Conservation (phyloP, 2,888 invertebrate genomes). For the Phytoseiulus persimilis region DNA sequence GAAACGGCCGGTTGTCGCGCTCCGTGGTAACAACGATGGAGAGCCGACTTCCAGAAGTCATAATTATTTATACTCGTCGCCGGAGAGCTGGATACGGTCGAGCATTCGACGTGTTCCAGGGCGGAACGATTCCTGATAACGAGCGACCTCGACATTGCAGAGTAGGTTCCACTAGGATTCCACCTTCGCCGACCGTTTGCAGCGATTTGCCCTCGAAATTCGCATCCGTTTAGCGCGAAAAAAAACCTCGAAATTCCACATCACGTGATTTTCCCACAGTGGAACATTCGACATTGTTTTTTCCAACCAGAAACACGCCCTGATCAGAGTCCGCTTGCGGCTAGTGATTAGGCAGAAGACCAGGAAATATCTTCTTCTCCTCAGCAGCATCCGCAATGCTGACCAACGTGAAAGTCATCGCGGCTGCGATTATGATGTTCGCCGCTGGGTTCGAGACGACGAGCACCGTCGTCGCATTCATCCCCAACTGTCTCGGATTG, state of each 20-base stretch:
- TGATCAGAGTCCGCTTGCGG: neutral
- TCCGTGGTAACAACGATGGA: neutral
- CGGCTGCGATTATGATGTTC: neutral
- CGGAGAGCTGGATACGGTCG: too few species aligned
- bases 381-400: neutral
- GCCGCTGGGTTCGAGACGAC: neutral
- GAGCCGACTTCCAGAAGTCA: too few species aligned
- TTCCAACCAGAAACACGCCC: neutral
- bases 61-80: too few species aligned
- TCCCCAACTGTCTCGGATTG: neutral
- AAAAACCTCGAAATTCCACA: too few species aligned
- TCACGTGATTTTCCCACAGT: too few species aligned
- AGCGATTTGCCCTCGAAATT: slow-evolving; percentile 11
- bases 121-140: neutral
- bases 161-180: slow-evolving; percentile 47
- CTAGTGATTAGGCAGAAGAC: neutral
- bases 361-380: neutral
- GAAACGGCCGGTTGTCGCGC: neutral
- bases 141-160: slow-evolving; percentile 37
- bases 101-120: slow-evolving; percentile 1
- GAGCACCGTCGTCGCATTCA: neutral
- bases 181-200: slow-evolving; percentile 46
- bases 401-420: neutral
- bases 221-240: too few species aligned
- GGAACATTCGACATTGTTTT: too few species aligned